A percentile compares a stretch with the other conserved stretches of the same genome.
Evolutionary conservation across 2,888 invertebrate genomes (phyloP).

Genomic region (Tiphia femorata): DNA sequence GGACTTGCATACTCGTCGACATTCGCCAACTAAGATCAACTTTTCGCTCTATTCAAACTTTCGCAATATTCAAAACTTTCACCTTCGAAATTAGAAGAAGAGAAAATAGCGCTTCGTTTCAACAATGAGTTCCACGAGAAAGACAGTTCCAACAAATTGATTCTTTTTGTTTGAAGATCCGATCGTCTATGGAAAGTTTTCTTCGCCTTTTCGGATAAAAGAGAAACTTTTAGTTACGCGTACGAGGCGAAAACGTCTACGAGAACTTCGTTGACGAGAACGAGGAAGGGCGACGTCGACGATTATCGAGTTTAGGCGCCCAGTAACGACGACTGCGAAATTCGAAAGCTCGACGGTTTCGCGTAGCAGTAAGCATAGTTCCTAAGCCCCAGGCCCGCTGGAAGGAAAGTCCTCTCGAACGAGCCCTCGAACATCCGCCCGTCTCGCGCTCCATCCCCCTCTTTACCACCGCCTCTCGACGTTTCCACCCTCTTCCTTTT

Average conservation of each 20-base stretch:
- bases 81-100: neutral
- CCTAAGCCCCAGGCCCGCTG: slow-evolving; percentile 47
- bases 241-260: neutral
- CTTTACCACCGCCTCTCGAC: neutral
- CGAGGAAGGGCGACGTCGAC: neutral
- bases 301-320: neutral
- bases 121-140: neutral
- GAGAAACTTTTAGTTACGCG: too few species aligned
- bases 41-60: neutral
- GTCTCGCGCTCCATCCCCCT: neutral
- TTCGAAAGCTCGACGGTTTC: slow-evolving; percentile 47
- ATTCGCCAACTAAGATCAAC: neutral
- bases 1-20: neutral
- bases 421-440: neutral
- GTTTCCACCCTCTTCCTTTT: too few species aligned
- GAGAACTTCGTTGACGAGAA: neutral
- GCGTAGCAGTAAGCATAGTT: slow-evolving; percentile 63
- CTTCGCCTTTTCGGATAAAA: too few species aligned
- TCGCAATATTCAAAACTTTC: neutral
- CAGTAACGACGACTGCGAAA: slow-evolving; percentile 18
- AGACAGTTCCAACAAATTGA: too few species aligned
- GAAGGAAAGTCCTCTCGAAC: neutral
- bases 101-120: neutral
- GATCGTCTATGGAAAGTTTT: too few species aligned
- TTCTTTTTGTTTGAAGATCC: too few species aligned